These are phyloP conservation scores for Gadus chalcogrammus DNA, from an alignment of 2,113 vertebrate genomes.

Conservation along the genomic window DNA sequence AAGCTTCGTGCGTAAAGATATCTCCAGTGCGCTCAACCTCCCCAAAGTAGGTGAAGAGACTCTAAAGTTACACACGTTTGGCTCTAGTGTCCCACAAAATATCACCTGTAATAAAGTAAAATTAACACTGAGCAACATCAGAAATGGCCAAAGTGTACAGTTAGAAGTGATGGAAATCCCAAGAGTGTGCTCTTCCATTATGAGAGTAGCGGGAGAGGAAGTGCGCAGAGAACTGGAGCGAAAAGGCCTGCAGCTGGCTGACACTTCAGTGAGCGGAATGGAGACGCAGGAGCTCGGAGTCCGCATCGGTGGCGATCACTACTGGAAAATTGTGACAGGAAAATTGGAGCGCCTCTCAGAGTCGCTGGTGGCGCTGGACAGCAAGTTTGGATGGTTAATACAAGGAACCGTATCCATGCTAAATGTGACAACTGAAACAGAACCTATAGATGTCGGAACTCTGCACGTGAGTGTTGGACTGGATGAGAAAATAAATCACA, in stretches of 20 bases:
- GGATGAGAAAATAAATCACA: too few species aligned
- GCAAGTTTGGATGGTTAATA: slow-evolving; percentile 20
- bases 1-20: neutral
- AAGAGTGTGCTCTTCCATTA: neutral
- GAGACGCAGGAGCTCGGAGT: slow-evolving; percentile 13
- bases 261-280: slow-evolving; percentile 1
- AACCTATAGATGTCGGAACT: slow-evolving; percentile 17
- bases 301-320: slow-evolving; percentile 16
- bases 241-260: neutral
- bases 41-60: neutral
- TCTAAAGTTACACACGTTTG: neutral
- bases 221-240: slow-evolving; percentile 8
- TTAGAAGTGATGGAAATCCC: neutral
- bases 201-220: neutral
- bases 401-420: slow-evolving; percentile 22
- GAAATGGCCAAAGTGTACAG: neutral
- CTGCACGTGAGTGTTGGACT: neutral
- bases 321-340: slow-evolving; percentile 19
- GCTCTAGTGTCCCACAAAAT: neutral
- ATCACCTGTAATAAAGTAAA: neutral
- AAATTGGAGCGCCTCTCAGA: slow-evolving; percentile 9
- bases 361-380: slow-evolving; percentile 12
- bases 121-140: neutral
- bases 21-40: neutral
- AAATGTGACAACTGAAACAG: slow-evolving; percentile 10